Base-by-base conservation (phyloP, 2,888 invertebrate species). In the Petrophora chlorosata region DNA sequence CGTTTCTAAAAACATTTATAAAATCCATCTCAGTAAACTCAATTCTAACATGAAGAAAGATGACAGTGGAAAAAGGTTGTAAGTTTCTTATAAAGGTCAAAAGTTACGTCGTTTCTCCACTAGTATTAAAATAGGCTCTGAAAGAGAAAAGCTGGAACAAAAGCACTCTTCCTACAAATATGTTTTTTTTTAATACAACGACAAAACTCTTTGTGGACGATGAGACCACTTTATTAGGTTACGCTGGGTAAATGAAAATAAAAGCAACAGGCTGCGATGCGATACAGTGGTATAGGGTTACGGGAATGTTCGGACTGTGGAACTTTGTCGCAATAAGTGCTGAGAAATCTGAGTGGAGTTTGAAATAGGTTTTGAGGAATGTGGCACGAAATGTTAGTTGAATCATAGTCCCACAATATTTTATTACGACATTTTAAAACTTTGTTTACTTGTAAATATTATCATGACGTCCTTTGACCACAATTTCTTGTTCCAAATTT, bases 161-260 rank as follows among this genome's bases (percentile, higher is more conserved):
- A 35, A 35, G 39, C 65, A 76, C 55, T 61, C 62, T 43, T 53
- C 52, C 53, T 59, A 67, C 64, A 78, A 85, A 85, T 79, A 78
- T 79, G 77, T 72, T 85, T 84, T 79, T 84, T 79, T 82, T 82
- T 79, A 80, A 82, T 81, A 76, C 80, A 83, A 85, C 70, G 67
- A 73, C 77, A 76, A 68, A 79, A 80, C 77, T 79, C 82, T 86
- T 85, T 85, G 84, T 77, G 73, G 58, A 49, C 59, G 66, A 72
- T 63, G 69, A 76, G 70, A 74, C 68, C 72, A 69, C 74, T 82
- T 84, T 85, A 86, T 86, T 85, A 79, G 69, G 80, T 88, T 86
- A 85, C 67, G 70, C 70, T 70, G 76, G 71, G 67, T 74, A 50
- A 85, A 77, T 81, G 77, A 79, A 83, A 83, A 83, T 79, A 82